Evolutionary conservation across 2,113 vertebrate species (phyloP), one percentile per base, ranked within the genome.

Genomic region (Perca flavescens): DNA sequence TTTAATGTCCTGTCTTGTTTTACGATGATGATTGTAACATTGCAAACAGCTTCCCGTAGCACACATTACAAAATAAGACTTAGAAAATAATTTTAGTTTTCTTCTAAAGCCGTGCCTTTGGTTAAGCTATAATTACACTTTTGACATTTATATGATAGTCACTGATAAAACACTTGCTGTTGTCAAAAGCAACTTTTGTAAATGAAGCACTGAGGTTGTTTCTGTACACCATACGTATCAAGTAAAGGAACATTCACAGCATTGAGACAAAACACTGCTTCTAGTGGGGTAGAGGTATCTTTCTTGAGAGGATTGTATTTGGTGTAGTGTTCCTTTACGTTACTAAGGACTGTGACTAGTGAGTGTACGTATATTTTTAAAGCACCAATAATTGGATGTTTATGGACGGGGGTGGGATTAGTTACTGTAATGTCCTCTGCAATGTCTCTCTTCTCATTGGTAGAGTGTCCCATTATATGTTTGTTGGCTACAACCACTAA

Each of bases 71-170:
- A 79, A 67, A 28, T 76, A 56, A 80, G 72, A 84, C 77, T 53
- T 52, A 9, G 52, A 54, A 60, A 79, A 63, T 6, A 22, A 47
- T 50, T 84, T 84, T 60, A 77, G 49, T 5, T 64, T 56, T 67
- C 36, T 66, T 31, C 54, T 72, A 47, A 80, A 83, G 67, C 43
- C 21, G 47, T 46, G 52, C 16, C 61, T 92, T 88, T 86, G 79
- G 82, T 77, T 83, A 28, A 79, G 50, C 65, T 63, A 54, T 63
- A 76, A 47, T 77, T 65, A 73, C 64, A 80, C 50, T 49, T 57
- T 9, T 62, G 31, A 83, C 68, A 64, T 62, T 71, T 36, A 70
- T 34, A 43, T 63, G 14, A 53, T 53, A 52, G 34, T 69, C 63
- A 67, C 34, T 21, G 67, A 70, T 62, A 25, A 71, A 84, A 65